Percentiles rank a stretch among this genome's conserved stretches.
Evolutionary conservation across 2,113 vertebrate species (phyloP).

Genomic region (Corapipo altera): DNA sequence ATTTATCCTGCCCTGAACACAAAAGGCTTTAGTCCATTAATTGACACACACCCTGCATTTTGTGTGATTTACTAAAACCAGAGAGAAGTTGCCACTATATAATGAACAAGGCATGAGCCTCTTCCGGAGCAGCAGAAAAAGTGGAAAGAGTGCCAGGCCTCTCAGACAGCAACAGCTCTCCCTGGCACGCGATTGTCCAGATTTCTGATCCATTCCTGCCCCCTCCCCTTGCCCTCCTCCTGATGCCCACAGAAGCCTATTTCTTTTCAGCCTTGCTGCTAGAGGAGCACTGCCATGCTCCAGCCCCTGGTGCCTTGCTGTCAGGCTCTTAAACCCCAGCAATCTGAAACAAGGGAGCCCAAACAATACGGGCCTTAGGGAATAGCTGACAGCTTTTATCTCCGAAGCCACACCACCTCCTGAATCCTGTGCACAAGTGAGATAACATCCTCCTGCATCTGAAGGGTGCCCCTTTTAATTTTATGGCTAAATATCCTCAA

Average conservation of each 20-base stretch:
- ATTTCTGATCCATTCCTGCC: background rate
- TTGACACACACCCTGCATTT: background rate
- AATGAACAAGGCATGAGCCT: fast-evolving
- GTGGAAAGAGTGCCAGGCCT: background rate
- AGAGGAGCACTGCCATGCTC: background rate
- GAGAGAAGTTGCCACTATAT: background rate
- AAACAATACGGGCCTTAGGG: background rate
- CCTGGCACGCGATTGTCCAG: background rate
- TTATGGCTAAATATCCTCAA: background rate
- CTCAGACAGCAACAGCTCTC: background rate
- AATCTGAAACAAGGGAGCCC: background rate
- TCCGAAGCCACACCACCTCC: slow-evolving; percentile 29
- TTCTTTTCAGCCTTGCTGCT: background rate
- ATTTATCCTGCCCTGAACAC: background rate
- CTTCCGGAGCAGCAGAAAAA: background rate
- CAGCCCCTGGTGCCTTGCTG: background rate
- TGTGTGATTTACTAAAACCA: background rate
- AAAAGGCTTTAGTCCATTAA: background rate
- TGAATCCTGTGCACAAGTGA: slow-evolving; percentile 23
- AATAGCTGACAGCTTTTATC: slow-evolving; percentile 47
- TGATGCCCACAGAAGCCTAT: fast-evolving
- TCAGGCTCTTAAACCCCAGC: background rate
- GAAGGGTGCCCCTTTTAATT: slow-evolving; percentile 1
- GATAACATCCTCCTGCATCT: slow-evolving; percentile 47
- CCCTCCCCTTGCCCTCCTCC: background rate